Percentiles rank a stretch among this genome's conserved stretches.
These are phyloP conservation scores for Elephantulus edwardii DNA, from an alignment of 2,113 vertebrate genomes.

Conservation along the genomic window DNA sequence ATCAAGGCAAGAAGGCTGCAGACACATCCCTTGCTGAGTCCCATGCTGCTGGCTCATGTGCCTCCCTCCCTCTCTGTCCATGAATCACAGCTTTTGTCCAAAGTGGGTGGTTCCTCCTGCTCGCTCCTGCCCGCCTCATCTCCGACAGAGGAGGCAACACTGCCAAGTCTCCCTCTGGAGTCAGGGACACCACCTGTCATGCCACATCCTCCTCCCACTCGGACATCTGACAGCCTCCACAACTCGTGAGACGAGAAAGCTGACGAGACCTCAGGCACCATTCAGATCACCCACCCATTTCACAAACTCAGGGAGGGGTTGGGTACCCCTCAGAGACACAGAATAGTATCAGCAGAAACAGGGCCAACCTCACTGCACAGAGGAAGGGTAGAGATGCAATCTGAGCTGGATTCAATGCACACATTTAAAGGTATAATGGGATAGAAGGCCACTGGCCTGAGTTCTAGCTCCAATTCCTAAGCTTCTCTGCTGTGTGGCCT, in stretches of 20 bases:
- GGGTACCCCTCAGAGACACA: rapidly evolving
- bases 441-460: neutral
- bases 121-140: neutral
- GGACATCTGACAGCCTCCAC: slow-evolving; percentile 65
- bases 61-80: neutral
- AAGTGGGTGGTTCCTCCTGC: slow-evolving; percentile 53
- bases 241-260: neutral
- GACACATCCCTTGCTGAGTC: neutral
- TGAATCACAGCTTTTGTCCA: slow-evolving; percentile 67
- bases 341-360: neutral
- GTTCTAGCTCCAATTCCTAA: neutral
- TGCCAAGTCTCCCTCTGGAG: slow-evolving; percentile 67
- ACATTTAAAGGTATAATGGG: neutral
- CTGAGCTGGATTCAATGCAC: neutral
- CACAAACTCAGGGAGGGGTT: neutral
- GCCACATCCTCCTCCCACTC: slow-evolving; percentile 66
- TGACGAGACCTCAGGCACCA: neutral
- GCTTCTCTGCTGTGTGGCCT: neutral
- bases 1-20: neutral
- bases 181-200: slow-evolving; percentile 72
- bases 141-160: neutral
- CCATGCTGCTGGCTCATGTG: neutral
- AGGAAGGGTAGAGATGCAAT: neutral
- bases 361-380: neutral
- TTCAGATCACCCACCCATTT: neutral